Percentiles rank a stretch among this genome's conserved stretches.
Evolutionary conservation across 2,888 invertebrate genomes (phyloP).

Genomic region (Unio delphinus): DNA sequence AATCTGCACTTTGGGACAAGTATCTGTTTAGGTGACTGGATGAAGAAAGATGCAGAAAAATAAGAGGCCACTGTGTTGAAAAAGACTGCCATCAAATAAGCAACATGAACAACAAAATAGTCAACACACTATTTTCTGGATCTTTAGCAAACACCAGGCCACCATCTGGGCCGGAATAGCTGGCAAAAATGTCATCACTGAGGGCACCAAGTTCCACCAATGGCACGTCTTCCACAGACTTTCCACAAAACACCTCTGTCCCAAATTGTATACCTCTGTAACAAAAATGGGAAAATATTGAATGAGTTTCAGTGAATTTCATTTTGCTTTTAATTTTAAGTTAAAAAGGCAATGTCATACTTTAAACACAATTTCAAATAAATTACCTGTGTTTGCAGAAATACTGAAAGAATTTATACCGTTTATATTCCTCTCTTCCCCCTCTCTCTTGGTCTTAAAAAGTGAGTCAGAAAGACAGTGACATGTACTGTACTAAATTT

Average conservation of each 20-base stretch:
- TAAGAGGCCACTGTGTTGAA: neutral
- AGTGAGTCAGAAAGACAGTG: too few species aligned
- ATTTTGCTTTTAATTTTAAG: too few species aligned
- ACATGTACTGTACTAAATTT: too few species aligned
- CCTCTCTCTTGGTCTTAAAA: too few species aligned
- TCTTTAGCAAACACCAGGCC: slow-evolving; percentile 81
- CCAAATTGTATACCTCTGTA: slow-evolving; percentile 46
- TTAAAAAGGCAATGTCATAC: too few species aligned
- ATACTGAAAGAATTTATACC: too few species aligned
- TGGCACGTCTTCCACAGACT: slow-evolving; percentile 82
- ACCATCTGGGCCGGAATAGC: slow-evolving; percentile 86
- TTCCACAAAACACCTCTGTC: slow-evolving; percentile 77
- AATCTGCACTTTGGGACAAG: too few species aligned
- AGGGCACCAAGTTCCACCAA: slow-evolving; percentile 73
- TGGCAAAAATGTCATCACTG: slow-evolving; percentile 77
- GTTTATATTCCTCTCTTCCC: too few species aligned
- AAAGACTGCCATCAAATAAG: neutral
- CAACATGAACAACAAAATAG: neutral
- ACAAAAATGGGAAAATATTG: neutral
- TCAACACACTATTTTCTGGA: slow-evolving; percentile 9
- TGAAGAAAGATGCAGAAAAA: neutral
- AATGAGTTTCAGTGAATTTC: too few species aligned
- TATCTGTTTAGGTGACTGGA: neutral
- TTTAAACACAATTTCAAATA: too few species aligned
- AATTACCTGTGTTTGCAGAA: too few species aligned